phyloP scores from a whole-genome alignment of 2,113 vertebrate genomes.

The Silurus meridionalis region DNA sequence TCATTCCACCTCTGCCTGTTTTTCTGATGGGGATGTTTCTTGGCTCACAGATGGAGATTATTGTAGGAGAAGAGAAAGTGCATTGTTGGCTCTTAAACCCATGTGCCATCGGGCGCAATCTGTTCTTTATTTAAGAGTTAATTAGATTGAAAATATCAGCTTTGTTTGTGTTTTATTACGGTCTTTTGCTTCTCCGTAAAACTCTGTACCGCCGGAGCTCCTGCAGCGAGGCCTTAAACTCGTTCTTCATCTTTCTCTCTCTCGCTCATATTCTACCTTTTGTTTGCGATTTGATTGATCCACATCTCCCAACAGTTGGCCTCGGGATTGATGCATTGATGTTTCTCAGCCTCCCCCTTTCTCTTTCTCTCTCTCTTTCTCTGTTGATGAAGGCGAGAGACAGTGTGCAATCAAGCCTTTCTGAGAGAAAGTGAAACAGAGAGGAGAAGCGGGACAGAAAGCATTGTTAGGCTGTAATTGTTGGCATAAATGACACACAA shows the following conservation, averaged over 20 bases:
- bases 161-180: background rate
- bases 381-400: conserved; percentile 41
- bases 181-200: conserved; percentile 1
- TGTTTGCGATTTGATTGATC: conserved; percentile 50
- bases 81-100: background rate
- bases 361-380: background rate
- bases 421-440: background rate
- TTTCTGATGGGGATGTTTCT: background rate
- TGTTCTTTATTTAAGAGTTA: conserved; percentile 15
- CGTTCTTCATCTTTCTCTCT: background rate
- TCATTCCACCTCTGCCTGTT: background rate
- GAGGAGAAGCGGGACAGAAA: conserved; percentile 18
- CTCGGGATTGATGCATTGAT: conserved; percentile 38
- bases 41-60: background rate
- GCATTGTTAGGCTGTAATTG: conserved; percentile 46
- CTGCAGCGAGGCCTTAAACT: background rate
- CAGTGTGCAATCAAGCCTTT: conserved; percentile 51
- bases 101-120: background rate
- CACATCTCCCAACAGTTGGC: conserved; percentile 41
- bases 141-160: conserved; percentile 29
- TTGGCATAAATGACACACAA: conserved; percentile 52
- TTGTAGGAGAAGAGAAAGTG: background rate
- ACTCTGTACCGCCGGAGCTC: background rate
- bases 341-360: conserved; percentile 35
- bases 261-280: conserved; percentile 24